These are phyloP conservation scores for Norana najaformis DNA, from an alignment of 2,888 invertebrate genomes.

Conservation along the genomic window DNA sequence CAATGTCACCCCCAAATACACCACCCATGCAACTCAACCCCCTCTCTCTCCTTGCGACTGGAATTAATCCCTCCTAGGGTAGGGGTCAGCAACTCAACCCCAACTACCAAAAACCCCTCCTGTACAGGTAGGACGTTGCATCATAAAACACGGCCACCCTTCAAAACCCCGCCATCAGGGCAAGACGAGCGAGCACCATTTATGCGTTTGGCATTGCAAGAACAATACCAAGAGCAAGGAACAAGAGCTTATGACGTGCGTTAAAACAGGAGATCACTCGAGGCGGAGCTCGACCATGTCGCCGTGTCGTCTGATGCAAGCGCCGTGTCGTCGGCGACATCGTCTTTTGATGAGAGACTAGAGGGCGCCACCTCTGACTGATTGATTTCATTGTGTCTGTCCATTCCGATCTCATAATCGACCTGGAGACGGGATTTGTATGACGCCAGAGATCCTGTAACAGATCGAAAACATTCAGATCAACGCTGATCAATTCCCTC, in stretches of 20 bases:
- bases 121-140: no score
- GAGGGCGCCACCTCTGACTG: neutral
- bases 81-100: no score
- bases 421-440: neutral
- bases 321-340: neutral
- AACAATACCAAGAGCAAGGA: neutral
- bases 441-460: neutral
- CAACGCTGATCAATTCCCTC: no score
- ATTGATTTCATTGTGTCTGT: neutral
- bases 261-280: conserved; percentile 9
- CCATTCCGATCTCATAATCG: neutral
- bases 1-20: no score
- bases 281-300: neutral
- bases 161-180: neutral
- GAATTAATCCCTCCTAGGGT: no score
- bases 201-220: neutral
- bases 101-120: no score
- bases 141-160: no score
- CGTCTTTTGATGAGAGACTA: neutral
- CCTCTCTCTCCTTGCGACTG: no score
- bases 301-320: neutral
- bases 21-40: no score
- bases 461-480: neutral
- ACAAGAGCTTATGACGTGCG: neutral
- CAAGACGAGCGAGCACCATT: neutral